phyloP scores from a whole-genome alignment of 2,888 invertebrate species.

The Salticus scenicus region DNA sequence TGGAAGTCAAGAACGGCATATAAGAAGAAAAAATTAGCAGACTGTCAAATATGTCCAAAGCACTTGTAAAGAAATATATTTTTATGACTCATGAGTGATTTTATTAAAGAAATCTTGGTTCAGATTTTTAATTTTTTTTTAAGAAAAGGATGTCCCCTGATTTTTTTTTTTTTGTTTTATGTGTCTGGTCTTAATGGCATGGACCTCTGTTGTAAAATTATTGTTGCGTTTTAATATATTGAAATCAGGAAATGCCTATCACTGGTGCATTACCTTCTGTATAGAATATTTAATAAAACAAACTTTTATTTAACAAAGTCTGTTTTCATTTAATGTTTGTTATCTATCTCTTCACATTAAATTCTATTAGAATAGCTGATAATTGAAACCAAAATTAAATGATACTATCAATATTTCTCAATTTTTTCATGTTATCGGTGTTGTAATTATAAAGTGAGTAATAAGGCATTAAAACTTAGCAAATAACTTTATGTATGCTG shows the following conservation, averaged over 20 bases:
- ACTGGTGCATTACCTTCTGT: conserved; percentile 51
- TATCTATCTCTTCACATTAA: too few relatives aligned
- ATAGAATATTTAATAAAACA: conserved; percentile 65
- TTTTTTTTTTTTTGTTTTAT: not conserved
- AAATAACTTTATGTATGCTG: too few relatives aligned
- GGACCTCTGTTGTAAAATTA: conserved; percentile 11
- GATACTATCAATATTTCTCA: too few relatives aligned
- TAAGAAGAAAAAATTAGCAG: conserved; percentile 19
- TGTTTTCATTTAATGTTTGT: too few relatives aligned
- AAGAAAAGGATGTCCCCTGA: not conserved
- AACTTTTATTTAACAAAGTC: too few relatives aligned
- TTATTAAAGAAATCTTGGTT: conserved; percentile 13
- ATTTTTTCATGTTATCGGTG: too few relatives aligned
- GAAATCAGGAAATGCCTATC: conserved; percentile 33
- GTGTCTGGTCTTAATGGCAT: conserved; percentile 1
- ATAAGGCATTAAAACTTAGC: too few relatives aligned
- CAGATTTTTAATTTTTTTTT: not conserved
- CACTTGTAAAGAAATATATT: conserved; percentile 23
- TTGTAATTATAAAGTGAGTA: too few relatives aligned
- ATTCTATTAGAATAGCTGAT: too few relatives aligned
- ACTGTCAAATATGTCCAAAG: conserved; percentile 3
- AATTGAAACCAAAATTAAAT: too few relatives aligned
- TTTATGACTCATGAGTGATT: conserved; percentile 1
- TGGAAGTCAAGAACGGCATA: conserved; percentile 80
- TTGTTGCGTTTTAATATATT: conserved; percentile 30